Conservation (phyloP, 2,888 invertebrate species). For the Calliopum simillimum region DNA sequence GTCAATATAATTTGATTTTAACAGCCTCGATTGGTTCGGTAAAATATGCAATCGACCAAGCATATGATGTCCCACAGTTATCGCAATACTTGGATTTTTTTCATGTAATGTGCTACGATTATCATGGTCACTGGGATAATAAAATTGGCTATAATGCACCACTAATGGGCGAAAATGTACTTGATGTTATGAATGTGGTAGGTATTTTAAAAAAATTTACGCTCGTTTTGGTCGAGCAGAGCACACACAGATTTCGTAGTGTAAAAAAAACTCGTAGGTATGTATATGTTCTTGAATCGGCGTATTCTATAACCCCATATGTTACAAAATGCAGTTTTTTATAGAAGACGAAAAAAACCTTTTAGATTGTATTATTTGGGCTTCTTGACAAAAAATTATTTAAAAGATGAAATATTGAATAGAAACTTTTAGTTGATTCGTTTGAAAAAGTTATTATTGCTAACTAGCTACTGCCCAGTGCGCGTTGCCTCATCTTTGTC, state of each 20-base stretch:
- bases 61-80: constrained; percentile 81
- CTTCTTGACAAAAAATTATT: too few relatives aligned
- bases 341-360: too few relatives aligned
- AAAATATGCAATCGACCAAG: constrained; percentile 78
- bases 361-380: too few relatives aligned
- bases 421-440: too few relatives aligned
- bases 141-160: constrained; percentile 84
- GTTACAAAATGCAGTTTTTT: not conserved
- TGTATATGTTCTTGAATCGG: too few relatives aligned
- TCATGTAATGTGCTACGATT: constrained; percentile 91
- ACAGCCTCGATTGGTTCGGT: constrained; percentile 88
- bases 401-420: too few relatives aligned
- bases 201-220: constrained; percentile 54
- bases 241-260: not conserved
- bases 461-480: too few relatives aligned
- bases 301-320: too few relatives aligned
- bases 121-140: constrained; percentile 86
- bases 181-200: constrained; percentile 76
- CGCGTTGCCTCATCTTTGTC: too few relatives aligned
- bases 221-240: too few relatives aligned
- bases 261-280: too few relatives aligned
- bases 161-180: constrained; percentile 67
- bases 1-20: constrained; percentile 75
- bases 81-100: constrained; percentile 77
- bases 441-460: too few relatives aligned